phyloP scores from a whole-genome alignment of 2,888 invertebrate species.

The Tyria jacobaeae region DNA sequence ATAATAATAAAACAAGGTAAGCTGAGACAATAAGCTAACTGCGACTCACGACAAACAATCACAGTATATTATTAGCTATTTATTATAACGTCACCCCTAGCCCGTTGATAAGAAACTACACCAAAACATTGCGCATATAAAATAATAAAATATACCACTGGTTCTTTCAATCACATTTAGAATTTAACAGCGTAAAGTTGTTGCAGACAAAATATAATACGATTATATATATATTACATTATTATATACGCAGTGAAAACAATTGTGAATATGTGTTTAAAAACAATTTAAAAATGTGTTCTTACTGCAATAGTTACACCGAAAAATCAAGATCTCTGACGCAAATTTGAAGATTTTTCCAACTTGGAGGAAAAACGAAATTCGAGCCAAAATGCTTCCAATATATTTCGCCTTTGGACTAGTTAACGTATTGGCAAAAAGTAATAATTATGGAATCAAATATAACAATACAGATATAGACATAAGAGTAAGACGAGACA shows the following conservation, averaged over 20 bases:
- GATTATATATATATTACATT: too few relatives aligned
- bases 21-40: neutral
- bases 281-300: neutral
- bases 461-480: conserved; percentile 38
- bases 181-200: too few relatives aligned
- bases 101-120: neutral
- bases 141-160: neutral
- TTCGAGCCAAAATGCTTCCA: conserved; percentile 22
- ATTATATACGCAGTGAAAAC: neutral
- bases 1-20: neutral
- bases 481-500: conserved; percentile 50
- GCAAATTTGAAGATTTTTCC: neutral
- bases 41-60: neutral
- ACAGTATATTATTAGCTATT: neutral
- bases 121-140: neutral
- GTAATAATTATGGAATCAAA: conserved; percentile 56
- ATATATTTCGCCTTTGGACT: conserved; percentile 39
- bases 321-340: too few relatives aligned
- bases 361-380: too few relatives aligned
- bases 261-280: neutral
- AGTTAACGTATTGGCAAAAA: conserved; percentile 48
- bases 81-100: neutral
- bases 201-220: too few relatives aligned
- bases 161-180: neutral
- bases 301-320: too few relatives aligned